Conservation (phyloP, 2,113 vertebrate genomes). For the Rafetus swinhoei region DNA sequence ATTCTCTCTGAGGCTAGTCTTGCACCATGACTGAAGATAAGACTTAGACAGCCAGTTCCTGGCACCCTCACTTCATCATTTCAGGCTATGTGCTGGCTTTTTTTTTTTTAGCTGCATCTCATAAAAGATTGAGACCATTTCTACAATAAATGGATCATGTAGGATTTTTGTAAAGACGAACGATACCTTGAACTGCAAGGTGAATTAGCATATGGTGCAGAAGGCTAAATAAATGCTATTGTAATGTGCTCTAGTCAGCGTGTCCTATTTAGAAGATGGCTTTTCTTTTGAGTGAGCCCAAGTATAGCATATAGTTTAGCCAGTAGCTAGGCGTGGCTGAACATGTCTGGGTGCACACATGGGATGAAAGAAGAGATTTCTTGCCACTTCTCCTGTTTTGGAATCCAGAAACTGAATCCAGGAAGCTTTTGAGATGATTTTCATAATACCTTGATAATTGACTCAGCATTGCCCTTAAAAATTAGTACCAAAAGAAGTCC, state of each 20-base stretch:
- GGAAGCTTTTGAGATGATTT: not conserved
- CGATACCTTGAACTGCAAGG: not conserved
- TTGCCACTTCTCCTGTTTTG: not conserved
- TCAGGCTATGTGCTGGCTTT: not conserved
- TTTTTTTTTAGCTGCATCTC: not conserved
- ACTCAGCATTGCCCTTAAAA: not conserved
- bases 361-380: not conserved
- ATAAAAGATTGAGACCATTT: not conserved
- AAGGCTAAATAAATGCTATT: not conserved
- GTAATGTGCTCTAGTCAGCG: not conserved
- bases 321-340: not conserved
- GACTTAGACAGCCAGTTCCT: not conserved
- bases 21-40: not conserved
- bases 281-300: not conserved
- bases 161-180: not conserved
- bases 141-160: not conserved
- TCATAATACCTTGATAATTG: not conserved
- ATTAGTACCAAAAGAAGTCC: not conserved
- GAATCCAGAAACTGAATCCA: not conserved
- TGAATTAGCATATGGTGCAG: not conserved
- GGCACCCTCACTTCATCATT: not conserved
- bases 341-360: not conserved
- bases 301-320: not conserved
- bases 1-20: not conserved
- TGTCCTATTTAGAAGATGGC: not conserved